Conservation (phyloP, 2,888 invertebrate species). For the Microplitis deprimator region DNA sequence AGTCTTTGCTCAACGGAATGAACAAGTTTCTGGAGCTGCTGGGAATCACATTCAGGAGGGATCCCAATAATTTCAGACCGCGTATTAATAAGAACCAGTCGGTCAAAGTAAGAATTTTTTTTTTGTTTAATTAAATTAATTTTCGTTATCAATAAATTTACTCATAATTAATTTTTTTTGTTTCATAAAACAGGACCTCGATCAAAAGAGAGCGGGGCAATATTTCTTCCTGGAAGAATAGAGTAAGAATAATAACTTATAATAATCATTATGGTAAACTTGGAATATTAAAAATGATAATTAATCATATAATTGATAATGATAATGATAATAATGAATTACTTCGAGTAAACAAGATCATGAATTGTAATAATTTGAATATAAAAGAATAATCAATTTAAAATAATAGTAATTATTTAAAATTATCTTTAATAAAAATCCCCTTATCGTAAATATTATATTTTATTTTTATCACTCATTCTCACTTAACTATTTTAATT, state of each 20-base stretch:
- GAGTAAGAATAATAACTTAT: constrained; percentile 48
- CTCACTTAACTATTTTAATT: not conserved
- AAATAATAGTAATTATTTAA: not conserved
- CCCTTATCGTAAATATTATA: not conserved
- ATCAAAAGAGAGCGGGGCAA: constrained; percentile 97
- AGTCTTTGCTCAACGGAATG: constrained; percentile 96
- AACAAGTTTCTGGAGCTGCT: constrained; percentile 95
- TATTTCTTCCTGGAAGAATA: constrained; percentile 99
- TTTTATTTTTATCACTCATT: not conserved
- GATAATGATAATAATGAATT: not conserved
- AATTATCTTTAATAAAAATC: too few species aligned
- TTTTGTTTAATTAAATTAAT: constrained; percentile 9
- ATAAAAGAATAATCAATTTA: not conserved
- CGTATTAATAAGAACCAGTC: constrained; percentile 97
- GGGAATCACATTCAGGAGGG: constrained; percentile 97
- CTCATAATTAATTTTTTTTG: constrained; percentile 53
- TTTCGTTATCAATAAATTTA: constrained; percentile 1
- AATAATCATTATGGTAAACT: not conserved
- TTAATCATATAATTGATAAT: not conserved
- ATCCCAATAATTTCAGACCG: constrained; percentile 98
- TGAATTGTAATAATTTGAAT: not conserved
- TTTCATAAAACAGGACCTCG: constrained; percentile 82
- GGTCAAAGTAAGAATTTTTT: constrained; percentile 81
- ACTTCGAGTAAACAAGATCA: not conserved
- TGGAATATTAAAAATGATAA: not conserved